Base-by-base conservation (phyloP, 2,113 vertebrate species). In the Salvator merianae region DNA sequence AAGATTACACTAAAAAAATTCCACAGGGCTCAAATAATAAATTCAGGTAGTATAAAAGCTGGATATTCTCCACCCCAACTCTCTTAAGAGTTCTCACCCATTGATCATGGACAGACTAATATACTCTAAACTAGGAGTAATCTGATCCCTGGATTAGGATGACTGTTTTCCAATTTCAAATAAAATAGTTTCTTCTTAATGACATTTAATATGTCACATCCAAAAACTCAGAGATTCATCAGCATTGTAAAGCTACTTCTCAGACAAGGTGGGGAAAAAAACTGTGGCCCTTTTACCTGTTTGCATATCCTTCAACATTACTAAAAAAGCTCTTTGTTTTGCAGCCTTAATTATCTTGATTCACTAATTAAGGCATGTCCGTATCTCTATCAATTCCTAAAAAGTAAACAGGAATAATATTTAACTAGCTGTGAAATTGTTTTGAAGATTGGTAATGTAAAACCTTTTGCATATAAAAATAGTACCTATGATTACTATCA, bases 1-100 rank as follows among this genome's bases (percentile, higher is more conserved):
- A 38, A 62, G 70, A 72, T 16, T 73, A 75, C 22, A 71, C 85
- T 84, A 69, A 2, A 12, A 4, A 81, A 90, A 89, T 63, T 62
- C 47, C 22, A 12, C 50, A 30, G n/a, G 18, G 6, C 40, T 20
- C 50, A 36, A 65, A 65, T n/a, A 50, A 34, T 53, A 63, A 72
- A 65, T 76, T 77, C 22, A 30, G 18, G 5, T 50, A 34, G 32
- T 77, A 34, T 53, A 69, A 34, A 59, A n/a, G 50, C 30, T 78
- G 55, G 20, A 77, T 70, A 32, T 24, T n/a, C 30, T 68, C 34
- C n/a, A 62, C 28, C 10, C 63, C 32, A 59, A 62, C 9, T 75
- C 7, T 50, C 38, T 32, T 50, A 34, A n/a, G 40, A 69, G 30
- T 2, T 69, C 8, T 7, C 14, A 83, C 5, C 43, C 38, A 83